phyloP scores from a whole-genome alignment of 1,140 invertebrate genomes.

The Drosophila prosaltans region DNA sequence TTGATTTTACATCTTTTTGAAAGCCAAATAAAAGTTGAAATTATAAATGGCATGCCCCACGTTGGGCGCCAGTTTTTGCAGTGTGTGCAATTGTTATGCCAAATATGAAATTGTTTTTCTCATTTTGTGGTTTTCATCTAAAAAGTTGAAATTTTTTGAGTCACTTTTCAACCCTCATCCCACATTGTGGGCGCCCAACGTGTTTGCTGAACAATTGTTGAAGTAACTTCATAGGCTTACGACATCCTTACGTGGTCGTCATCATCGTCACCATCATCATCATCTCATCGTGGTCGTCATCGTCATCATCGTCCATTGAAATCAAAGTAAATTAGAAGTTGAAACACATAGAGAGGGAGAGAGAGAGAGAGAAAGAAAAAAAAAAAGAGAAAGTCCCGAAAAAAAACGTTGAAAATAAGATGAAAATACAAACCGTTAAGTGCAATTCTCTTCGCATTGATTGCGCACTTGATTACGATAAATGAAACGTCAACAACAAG shows the following conservation, averaged over 20 bases:
- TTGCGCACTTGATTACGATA: slow-evolving; percentile 81
- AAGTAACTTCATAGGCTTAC: slow-evolving; percentile 21
- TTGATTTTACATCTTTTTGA: no score
- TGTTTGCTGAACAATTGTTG: slow-evolving; percentile 2
- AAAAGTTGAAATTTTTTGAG: no score
- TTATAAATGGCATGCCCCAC: no score
- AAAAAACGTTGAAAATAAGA: not conserved
- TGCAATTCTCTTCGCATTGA: slow-evolving; percentile 78
- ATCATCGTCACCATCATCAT: not conserved
- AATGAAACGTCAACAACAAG: slow-evolving; percentile 78
- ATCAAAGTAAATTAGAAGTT: slow-evolving; percentile 74
- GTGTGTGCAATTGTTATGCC: no score
- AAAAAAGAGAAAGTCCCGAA: slow-evolving; percentile 13
- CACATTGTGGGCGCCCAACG: slow-evolving; percentile 7
- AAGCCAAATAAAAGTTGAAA: no score
- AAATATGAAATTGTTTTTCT: not conserved
- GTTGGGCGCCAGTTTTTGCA: no score
- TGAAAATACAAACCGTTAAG: slow-evolving; percentile 44
- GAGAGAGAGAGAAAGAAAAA: slow-evolving; percentile 2
- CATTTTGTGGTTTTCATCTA: not conserved
- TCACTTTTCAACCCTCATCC: not conserved
- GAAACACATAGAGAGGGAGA: slow-evolving; percentile 27
- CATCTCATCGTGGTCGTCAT: no score
- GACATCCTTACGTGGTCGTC: not conserved
- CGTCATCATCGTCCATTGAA: slow-evolving; percentile 30